A percentile compares a stretch with the other conserved stretches of the same genome.
These are phyloP conservation scores for Jacana jacana DNA, from an alignment of 2,113 vertebrate species.

Conservation along the genomic window DNA sequence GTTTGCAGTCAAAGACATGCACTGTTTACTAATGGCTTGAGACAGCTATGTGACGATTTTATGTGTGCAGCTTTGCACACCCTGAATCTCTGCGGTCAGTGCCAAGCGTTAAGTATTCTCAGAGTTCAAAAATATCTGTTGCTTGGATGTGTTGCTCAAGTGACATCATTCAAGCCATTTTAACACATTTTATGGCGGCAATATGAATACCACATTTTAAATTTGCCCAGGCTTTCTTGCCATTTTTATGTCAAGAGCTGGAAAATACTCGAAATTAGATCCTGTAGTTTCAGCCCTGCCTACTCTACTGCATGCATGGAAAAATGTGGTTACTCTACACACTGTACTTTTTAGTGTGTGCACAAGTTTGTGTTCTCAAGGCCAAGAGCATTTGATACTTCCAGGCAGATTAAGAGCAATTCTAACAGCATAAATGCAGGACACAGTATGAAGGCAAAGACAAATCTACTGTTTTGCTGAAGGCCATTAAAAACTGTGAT, in stretches of 20 bases:
- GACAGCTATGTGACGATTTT: neutral
- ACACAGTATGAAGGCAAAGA: conserved; percentile 66
- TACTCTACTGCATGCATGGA: conserved; percentile 1
- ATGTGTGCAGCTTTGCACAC: neutral
- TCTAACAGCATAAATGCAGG: conserved; percentile 56
- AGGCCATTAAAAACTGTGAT: conserved; percentile 74
- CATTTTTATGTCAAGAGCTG: conserved; percentile 41
- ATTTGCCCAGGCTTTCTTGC: conserved; percentile 7
- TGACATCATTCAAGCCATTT: conserved; percentile 43
- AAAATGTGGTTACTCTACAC: conserved; percentile 27
- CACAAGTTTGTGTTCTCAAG: conserved; percentile 37
- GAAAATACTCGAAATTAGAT: conserved; percentile 35
- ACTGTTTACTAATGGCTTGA: neutral
- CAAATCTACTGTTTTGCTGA: conserved; percentile 71
- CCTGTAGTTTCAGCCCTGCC: conserved; percentile 13
- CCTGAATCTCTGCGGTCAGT: neutral
- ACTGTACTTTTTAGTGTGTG: neutral
- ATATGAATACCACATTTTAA: conserved; percentile 31
- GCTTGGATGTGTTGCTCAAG: conserved; percentile 1
- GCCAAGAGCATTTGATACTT: conserved; percentile 63
- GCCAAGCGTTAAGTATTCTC: neutral
- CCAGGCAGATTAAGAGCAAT: conserved; percentile 48
- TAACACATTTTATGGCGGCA: conserved; percentile 7
- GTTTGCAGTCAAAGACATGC: neutral
- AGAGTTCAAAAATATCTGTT: conserved; percentile 25